A percentile compares a stretch with the other conserved stretches of the same genome.
These are phyloP conservation scores for Saguinus midas DNA, from an alignment of 2,113 vertebrate species.

Conservation along the genomic window DNA sequence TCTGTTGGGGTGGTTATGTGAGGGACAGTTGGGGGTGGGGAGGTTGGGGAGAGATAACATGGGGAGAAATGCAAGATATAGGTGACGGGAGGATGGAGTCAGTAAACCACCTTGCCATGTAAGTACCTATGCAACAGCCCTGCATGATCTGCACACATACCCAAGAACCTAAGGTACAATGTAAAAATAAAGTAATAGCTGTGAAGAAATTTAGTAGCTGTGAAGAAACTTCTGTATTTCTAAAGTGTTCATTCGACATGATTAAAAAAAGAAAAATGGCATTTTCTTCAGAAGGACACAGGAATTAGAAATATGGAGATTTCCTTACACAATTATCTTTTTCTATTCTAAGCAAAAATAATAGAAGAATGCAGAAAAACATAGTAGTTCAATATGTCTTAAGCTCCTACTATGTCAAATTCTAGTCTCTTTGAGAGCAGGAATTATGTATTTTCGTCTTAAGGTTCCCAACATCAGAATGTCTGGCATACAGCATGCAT, in stretches of 20 bases:
- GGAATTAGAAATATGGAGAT: background rate
- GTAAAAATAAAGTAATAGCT: no score
- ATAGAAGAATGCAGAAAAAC: background rate
- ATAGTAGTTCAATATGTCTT: background rate
- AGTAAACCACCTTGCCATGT: no score
- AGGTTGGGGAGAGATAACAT: no score
- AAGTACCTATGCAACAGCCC: no score
- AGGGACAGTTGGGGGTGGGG: no score
- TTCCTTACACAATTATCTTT: background rate
- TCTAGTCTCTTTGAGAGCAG: background rate
- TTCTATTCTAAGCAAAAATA: conserved; percentile 33
- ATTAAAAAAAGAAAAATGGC: background rate
- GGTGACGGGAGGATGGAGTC: no score
- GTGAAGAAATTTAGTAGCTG: background rate
- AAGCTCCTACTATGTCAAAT: background rate
- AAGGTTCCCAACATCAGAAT: background rate
- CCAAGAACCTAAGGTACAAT: no score
- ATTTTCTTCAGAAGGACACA: conserved; percentile 18
- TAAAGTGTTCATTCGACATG: background rate
- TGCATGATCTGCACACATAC: no score
- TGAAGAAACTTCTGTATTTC: background rate
- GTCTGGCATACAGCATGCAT: background rate
- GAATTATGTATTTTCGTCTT: background rate
- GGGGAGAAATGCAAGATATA: no score
- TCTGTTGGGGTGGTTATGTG: no score